These are phyloP conservation scores for Todiramphus saurophagus DNA, from an alignment of 2,113 vertebrate genomes.

Conservation along the genomic window DNA sequence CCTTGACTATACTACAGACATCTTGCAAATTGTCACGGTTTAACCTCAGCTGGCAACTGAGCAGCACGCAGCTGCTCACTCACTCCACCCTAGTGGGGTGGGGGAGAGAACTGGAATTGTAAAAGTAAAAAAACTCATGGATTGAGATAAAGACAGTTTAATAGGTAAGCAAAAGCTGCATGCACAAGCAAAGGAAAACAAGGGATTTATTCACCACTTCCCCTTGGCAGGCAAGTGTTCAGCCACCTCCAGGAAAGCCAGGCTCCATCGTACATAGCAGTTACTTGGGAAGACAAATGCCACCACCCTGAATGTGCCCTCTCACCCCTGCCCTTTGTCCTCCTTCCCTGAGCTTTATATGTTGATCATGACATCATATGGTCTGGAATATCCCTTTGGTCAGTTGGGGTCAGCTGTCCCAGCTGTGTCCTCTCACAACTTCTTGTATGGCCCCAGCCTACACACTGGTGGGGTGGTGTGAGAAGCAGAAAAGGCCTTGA, in stretches of 20 bases:
- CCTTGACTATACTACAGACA: neutral
- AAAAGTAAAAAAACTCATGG: neutral
- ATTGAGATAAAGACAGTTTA: neutral
- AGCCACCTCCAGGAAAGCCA: too few relatives aligned
- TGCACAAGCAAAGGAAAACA: neutral
- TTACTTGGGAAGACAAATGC: neutral
- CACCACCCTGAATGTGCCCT: neutral
- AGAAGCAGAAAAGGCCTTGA: neutral
- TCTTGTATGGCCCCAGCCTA: neutral
- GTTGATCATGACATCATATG: too few relatives aligned
- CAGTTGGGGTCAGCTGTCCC: neutral
- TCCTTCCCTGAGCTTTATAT: neutral
- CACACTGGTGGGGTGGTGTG: fast-evolving
- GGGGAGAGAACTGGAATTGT: neutral
- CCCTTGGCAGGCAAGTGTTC: too few relatives aligned
- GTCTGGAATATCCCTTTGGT: neutral
- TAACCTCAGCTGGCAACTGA: neutral
- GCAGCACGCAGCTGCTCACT: neutral
- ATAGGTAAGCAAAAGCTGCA: neutral
- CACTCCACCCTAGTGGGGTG: fast-evolving
- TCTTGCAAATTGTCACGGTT: neutral
- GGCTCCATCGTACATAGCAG: too few relatives aligned
- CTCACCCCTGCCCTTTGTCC: neutral
- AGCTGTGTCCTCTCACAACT: neutral
- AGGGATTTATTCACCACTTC: neutral